Percentiles rank a stretch among this genome's conserved stretches.
Evolutionary conservation across 30 jellyfish, hydroid and myxozoan genomes (phyloP).

Genomic region (Clytia hemisphaerica): DNA sequence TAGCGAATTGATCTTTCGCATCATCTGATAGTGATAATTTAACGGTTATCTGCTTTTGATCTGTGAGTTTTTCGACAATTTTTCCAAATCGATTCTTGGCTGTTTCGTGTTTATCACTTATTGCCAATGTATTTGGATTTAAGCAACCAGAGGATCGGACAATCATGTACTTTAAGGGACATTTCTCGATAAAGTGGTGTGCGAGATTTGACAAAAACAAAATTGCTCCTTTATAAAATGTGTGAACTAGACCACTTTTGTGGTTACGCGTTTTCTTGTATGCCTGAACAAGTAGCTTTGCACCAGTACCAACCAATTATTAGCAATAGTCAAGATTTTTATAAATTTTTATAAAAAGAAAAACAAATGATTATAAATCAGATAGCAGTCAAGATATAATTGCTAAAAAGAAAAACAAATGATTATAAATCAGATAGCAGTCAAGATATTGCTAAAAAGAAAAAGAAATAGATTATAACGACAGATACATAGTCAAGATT

Average conservation of each 20-base stretch:
- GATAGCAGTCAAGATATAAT: too few species aligned
- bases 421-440: too few species aligned
- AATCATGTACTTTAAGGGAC: neutral
- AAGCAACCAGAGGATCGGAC: neutral
- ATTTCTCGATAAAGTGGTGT: neutral
- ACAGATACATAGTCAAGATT: too few species aligned
- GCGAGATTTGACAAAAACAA: neutral
- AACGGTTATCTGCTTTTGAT: too few species aligned
- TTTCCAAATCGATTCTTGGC: neutral
- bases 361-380: too few species aligned
- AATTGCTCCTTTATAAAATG: neutral
- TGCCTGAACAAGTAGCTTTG: neutral
- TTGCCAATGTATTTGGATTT: neutral
- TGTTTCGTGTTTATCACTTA: neutral
- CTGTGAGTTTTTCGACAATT: neutral
- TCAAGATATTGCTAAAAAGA: too few species aligned
- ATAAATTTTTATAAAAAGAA: too few species aligned
- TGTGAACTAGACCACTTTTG: neutral
- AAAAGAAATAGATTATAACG: too few species aligned
- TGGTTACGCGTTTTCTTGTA: neutral
- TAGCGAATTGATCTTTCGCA: neutral
- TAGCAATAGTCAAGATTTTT: too few species aligned
- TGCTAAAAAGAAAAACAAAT: too few species aligned
- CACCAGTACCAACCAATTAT: constrained; percentile 1
- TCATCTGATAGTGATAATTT: neutral